Evolutionary conservation across 2,797 vertebrate species (phyloP).

Genomic region (Arnoldichthys spilopterus): DNA sequence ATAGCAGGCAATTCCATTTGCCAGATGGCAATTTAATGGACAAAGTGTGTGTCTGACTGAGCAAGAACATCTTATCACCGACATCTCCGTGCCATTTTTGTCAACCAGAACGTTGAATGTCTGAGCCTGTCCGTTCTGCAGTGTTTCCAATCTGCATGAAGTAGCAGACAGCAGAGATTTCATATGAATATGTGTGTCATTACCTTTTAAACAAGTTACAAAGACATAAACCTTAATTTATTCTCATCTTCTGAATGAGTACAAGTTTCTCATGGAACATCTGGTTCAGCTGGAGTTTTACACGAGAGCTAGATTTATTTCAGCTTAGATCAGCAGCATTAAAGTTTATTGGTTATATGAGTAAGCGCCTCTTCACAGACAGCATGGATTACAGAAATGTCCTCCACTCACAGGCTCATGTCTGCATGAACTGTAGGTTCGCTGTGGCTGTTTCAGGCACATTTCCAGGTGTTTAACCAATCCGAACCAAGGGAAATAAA

Average conservation of each 20-base stretch:
- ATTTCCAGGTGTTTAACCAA: background rate
- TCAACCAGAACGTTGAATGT: background rate
- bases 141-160: background rate
- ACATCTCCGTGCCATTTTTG: background rate
- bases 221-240: background rate
- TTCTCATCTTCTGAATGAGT: background rate
- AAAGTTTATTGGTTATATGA: conserved; percentile 3
- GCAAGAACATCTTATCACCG: background rate
- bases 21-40: conserved; percentile 39
- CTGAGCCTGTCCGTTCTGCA: background rate
- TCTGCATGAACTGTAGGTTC: background rate
- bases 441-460: too few species aligned
- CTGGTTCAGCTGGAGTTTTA: background rate
- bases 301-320: background rate
- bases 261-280: background rate
- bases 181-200: background rate
- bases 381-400: background rate
- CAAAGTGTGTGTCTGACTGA: conserved; percentile 11
- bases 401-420: background rate
- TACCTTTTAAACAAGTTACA: background rate
- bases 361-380: conserved; percentile 2
- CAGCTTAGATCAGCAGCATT: conserved; percentile 13
- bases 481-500: background rate
- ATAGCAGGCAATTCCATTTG: background rate
- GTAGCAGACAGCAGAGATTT: background rate